Base-by-base conservation (phyloP, 2,888 invertebrate species). In the Pachymerium ferrugineum region DNA sequence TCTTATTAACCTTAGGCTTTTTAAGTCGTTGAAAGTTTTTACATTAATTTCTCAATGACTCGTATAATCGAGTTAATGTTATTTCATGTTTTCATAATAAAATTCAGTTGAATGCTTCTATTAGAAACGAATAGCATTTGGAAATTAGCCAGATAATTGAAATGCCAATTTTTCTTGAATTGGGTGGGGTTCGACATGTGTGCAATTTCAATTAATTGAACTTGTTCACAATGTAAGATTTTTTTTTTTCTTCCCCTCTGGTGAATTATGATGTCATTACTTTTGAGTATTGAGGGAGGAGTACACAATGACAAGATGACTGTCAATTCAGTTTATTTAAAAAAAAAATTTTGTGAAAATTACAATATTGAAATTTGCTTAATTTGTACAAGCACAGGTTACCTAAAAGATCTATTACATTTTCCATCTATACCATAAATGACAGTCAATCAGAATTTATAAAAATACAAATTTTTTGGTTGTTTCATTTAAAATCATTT, bases 301-400 rank as follows among this genome's bases (percentile, higher is more conserved):
- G n/a, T n/a, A n/a, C n/a, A 22, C 47, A 62, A 28, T 28, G 62
- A 12, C 62, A 25, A 62, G 28, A 22, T 62, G 62, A 28, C 62
- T 28, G 62, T 62, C 62, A 62, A 28, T 62, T 62, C 28, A 25
- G 25, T 25, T 54, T 62, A 28, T 25, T 62, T 6, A 5, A 54
- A 25, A n/a, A 8, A 62, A n/a, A n/a, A n/a, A n/a, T n/a, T n/a
- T n/a, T 14, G 62, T 62, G 62, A 28, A 62, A 25, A 62, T 22
- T 62, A 62, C 62, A 62, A 62, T 62, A 62, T 38, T 62, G 62
- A 25, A 22, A 28, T 47, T 47, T 62, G 62, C 62, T 62, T 28
- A 28, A 62, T 62, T 62, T 62, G 62, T 62, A 62, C 62, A 62
- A 62, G 62, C 62, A 62, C 62, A 62, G 62, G 62, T 62, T 54